Percentiles rank a stretch among this genome's conserved stretches.
phyloP scores from a whole-genome alignment of 2,113 vertebrate species.

The Micromys minutus region DNA sequence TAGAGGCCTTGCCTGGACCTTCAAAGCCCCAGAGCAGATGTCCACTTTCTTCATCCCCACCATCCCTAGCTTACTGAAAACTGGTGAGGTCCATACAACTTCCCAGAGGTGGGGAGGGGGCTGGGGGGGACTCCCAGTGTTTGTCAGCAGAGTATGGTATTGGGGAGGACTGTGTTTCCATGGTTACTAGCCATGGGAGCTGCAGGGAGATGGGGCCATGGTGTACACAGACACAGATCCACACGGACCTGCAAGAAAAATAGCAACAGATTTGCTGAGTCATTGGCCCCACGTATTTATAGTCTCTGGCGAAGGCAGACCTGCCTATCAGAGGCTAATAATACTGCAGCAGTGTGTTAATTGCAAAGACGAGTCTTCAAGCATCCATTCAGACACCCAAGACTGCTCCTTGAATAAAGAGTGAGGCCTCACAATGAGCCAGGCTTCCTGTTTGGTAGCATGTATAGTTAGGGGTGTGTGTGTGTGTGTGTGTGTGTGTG shows the following conservation, averaged over 20 bases:
- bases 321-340: conserved; percentile 80
- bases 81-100: not conserved
- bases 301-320: conserved; percentile 79
- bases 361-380: conserved; percentile 72
- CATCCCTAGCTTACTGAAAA: not conserved
- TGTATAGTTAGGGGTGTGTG: not conserved
- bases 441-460: not conserved
- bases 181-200: conserved; percentile 75
- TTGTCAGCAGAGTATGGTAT: conserved; percentile 55
- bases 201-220: conserved; percentile 74
- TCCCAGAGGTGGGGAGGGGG: conserved; percentile 33
- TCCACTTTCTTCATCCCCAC: not conserved
- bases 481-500: not conserved
- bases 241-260: conserved; percentile 77
- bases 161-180: conserved; percentile 81
- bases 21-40: conserved; percentile 6
- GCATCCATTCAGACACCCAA: conserved; percentile 69
- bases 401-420: conserved; percentile 68
- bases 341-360: conserved; percentile 77
- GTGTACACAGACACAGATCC: conserved; percentile 74
- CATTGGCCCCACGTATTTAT: conserved; percentile 80
- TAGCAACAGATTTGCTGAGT: conserved; percentile 83
- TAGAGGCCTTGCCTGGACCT: not conserved
- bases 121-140: conserved; percentile 19
- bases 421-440: not conserved